These are phyloP conservation scores for Girardinus metallicus DNA, from an alignment of 2,797 vertebrate genomes.

Conservation along the genomic window DNA sequence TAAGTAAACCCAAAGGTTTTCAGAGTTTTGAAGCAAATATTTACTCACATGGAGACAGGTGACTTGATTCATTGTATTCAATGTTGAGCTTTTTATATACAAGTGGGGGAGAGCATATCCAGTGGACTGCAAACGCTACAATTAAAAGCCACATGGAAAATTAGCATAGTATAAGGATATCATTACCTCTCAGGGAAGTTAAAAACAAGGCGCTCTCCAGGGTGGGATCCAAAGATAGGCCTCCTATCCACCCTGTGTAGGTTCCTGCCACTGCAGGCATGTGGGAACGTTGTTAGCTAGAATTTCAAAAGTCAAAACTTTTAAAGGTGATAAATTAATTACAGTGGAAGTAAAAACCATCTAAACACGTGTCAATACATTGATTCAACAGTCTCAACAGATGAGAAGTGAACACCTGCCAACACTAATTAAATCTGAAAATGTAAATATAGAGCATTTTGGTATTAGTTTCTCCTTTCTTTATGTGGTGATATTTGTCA, in stretches of 20 bases:
- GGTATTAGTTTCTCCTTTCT: not conserved
- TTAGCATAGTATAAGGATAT: slow-evolving; percentile 72
- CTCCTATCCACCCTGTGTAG: slow-evolving; percentile 63
- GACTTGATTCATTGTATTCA: slow-evolving; percentile 39
- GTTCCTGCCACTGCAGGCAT: slow-evolving; percentile 54
- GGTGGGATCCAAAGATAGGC: slow-evolving; percentile 73
- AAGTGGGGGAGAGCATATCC: slow-evolving; percentile 63
- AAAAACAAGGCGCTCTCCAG: slow-evolving; percentile 68
- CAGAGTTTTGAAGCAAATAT: slow-evolving; percentile 35
- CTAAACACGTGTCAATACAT: not conserved
- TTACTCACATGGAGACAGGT: slow-evolving; percentile 32
- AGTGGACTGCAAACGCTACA: slow-evolving; percentile 71
- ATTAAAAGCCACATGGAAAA: slow-evolving; percentile 72
- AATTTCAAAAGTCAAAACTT: slow-evolving; percentile 16
- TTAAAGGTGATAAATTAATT: not conserved
- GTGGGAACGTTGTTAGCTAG: slow-evolving; percentile 2
- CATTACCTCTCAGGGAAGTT: slow-evolving; percentile 70
- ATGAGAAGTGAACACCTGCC: not conserved
- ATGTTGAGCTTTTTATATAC: slow-evolving; percentile 62
- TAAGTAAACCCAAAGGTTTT: not conserved
- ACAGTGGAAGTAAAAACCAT: not conserved
- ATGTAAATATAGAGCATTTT: not conserved
- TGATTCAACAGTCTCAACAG: not conserved
- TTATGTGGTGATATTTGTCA: not conserved
- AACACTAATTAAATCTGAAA: not conserved